phyloP scores from a whole-genome alignment of 2,113 vertebrate genomes.

The Phaetusa simplex region DNA sequence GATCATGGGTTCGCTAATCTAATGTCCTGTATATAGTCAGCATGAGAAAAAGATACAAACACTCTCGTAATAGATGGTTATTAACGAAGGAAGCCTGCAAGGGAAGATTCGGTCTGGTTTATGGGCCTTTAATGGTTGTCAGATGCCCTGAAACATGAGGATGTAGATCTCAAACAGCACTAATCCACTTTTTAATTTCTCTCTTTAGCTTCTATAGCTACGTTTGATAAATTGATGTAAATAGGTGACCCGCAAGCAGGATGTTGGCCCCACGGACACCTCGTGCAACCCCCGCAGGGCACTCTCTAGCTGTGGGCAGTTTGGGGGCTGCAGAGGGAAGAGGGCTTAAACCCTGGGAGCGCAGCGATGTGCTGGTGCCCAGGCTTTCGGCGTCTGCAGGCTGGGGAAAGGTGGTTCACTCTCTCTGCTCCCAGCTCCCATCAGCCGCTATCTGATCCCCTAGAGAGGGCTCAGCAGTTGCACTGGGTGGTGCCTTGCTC shows the following conservation, averaged over 20 bases:
- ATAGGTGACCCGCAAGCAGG: not conserved
- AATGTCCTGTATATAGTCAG: not conserved
- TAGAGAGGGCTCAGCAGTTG: not conserved
- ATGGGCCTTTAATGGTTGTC: not conserved
- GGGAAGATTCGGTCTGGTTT: not conserved
- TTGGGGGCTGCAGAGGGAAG: not conserved
- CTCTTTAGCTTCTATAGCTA: not conserved
- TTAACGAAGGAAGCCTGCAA: not conserved
- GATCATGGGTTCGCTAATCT: not conserved
- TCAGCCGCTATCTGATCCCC: no score
- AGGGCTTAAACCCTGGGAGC: not conserved
- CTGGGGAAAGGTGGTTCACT: not conserved
- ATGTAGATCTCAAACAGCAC: not conserved
- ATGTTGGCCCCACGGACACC: not conserved
- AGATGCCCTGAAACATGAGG: not conserved
- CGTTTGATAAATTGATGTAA: not conserved
- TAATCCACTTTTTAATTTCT: not conserved
- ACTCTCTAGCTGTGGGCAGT: not conserved
- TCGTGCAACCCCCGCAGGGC: not conserved
- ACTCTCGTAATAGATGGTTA: not conserved
- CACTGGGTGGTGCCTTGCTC: not conserved
- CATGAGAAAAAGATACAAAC: not conserved
- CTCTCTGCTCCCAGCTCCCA: not conserved
- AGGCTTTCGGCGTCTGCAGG: not conserved
- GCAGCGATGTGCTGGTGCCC: not conserved